phyloP scores from a whole-genome alignment of 2,113 vertebrate species.

The Eira barbara region DNA sequence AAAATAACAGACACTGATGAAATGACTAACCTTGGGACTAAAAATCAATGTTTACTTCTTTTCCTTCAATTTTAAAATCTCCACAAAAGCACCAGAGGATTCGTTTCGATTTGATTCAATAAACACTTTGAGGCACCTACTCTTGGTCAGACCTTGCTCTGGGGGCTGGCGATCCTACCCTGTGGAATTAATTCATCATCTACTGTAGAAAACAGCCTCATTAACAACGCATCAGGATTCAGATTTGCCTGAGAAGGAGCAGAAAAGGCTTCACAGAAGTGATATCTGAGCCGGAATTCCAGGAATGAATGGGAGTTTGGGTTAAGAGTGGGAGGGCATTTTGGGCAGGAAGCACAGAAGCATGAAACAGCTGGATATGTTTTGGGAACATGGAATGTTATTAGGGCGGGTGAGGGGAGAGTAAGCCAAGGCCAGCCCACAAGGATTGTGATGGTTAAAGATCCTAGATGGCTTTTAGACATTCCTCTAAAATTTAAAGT shows the following conservation, averaged over 20 bases:
- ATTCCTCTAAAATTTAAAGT: background rate
- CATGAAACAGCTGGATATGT: background rate
- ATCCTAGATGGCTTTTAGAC: background rate
- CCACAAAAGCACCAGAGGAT: background rate
- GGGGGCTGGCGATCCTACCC: background rate
- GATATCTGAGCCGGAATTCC: background rate
- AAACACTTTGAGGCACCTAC: background rate
- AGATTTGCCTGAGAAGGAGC: background rate
- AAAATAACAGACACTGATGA: slow-evolving; percentile 9
- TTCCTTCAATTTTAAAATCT: slow-evolving; percentile 19
- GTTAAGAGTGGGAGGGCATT: background rate
- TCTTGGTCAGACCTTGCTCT: background rate
- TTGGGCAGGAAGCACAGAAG: background rate
- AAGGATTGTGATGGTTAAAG: background rate
- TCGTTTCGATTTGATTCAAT: background rate
- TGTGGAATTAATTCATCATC: background rate
- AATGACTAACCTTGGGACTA: slow-evolving; percentile 19
- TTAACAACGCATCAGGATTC: background rate
- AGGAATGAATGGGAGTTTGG: background rate
- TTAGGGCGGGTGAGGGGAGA: background rate
- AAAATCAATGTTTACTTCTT: slow-evolving; percentile 28
- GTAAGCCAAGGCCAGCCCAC: background rate
- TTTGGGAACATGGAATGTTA: background rate
- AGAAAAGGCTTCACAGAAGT: background rate
- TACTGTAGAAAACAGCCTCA: background rate